phyloP scores from a whole-genome alignment of 2,797 vertebrate species.

The Danio tinwini region DNA sequence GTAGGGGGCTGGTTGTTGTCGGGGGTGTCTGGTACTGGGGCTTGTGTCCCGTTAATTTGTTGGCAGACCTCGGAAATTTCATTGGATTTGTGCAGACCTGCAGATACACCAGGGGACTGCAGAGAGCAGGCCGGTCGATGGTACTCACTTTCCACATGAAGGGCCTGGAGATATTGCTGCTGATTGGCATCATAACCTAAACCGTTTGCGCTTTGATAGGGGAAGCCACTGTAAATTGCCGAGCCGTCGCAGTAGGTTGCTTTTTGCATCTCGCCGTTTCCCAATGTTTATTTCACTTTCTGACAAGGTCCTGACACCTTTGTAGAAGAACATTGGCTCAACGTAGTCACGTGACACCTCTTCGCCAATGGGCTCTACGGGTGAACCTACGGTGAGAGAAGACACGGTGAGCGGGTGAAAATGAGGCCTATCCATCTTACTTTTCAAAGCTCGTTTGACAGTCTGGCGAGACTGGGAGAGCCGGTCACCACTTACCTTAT shows the following conservation, averaged over 20 bases:
- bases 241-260: conserved; percentile 99
- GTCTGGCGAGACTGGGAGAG: conserved; percentile 76
- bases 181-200: conserved; percentile 97
- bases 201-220: conserved; percentile 98
- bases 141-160: conserved; percentile 94
- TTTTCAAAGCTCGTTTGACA: conserved; percentile 98
- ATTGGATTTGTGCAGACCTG: conserved; percentile 87
- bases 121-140: conserved; percentile 95
- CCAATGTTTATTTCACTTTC: conserved; percentile 98
- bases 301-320: conserved; percentile 99
- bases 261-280: conserved; percentile 99
- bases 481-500: conserved; percentile 81
- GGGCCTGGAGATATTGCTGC: conserved; percentile 91
- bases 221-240: conserved; percentile 98
- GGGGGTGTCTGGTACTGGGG: conserved; percentile 61
- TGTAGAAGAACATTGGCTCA: conserved; percentile 99
- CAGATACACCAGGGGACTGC: conserved; percentile 88
- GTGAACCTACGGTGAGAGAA: conserved; percentile 92
- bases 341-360: conserved; percentile 96
- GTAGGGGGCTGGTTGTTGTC: conserved; percentile 81
- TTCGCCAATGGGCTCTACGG: conserved; percentile 96
- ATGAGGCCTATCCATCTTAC: conserved; percentile 99
- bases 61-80: conserved; percentile 92
- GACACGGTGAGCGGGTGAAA: conserved; percentile 89
- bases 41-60: conserved; percentile 85